Base-by-base conservation (phyloP, 2,888 invertebrate genomes). In the Camptogramma bilineatum region DNA sequence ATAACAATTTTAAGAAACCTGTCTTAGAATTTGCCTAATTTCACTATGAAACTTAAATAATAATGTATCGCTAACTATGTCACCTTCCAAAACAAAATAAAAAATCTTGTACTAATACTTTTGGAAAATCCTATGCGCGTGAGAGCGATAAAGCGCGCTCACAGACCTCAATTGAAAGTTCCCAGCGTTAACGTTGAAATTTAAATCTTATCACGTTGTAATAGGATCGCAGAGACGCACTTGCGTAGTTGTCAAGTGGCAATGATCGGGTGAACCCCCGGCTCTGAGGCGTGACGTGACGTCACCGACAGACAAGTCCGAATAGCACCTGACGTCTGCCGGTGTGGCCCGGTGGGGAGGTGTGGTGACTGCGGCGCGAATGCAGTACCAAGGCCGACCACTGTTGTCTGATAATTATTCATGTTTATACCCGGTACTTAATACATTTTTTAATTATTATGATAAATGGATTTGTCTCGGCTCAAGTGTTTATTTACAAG, bases 201-300 rank as follows among this genome's bases (percentile, higher is more conserved):
- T 28, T 57, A 51, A 57, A 56, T 46, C 59, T 52, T 68, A 60
- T 21, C 1, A 19, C 50, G 0, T 21, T 31, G 39, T 9, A 34
- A 51, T 54, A 62, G 51, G 62, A 19, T 8, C 47, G 19, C 24
- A 9, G 18, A 47, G 53, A 63, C 58, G 63, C 64, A 60, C 57
- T n/a, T 54, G 44, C 62, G 58, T 62, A 19, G 51, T 55, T 58
- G 63, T 66, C 46, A 55, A 58, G 51, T 21, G 21, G 61, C 31
- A 47, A 51, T 21, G 52, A 17, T 3, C 46, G 54, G 68, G 68
- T 66, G 63, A 66, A 17, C 52, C 66, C 69, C 69, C 69, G 34
- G 44, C 47, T 21, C 60, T 65, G 24, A 46, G 24, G 48, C 47
- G n/a, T 28, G 28, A 66, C 17, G 48, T 58, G 54, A 66, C 69